Percentiles rank a stretch among this genome's conserved stretches.
These are phyloP conservation scores for Lasioglossum oenotherae DNA, from an alignment of 2,888 invertebrate genomes.

Conservation along the genomic window DNA sequence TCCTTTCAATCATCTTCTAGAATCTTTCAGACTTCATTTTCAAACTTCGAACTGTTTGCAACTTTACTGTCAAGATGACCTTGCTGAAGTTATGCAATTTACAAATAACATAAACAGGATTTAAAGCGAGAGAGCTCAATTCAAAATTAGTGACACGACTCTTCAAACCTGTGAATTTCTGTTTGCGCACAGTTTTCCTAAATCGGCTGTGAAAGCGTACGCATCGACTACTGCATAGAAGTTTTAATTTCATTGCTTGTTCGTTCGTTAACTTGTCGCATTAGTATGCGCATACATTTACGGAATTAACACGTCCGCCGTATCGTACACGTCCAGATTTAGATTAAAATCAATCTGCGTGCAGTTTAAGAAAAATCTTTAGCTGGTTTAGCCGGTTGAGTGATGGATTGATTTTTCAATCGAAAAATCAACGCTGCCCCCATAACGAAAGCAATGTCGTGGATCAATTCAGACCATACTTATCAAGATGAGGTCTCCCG, in stretches of 20 bases:
- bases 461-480: conserved; percentile 11
- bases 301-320: background rate
- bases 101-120: background rate
- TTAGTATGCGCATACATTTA: conserved; percentile 3
- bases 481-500: conserved; percentile 29
- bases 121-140: background rate
- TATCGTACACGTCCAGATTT: background rate
- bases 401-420: background rate
- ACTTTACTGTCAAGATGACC: background rate
- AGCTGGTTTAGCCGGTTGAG: background rate
- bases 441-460: conserved; percentile 13
- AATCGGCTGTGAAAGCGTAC: background rate
- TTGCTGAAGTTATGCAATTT: background rate
- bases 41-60: background rate
- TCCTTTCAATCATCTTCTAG: background rate
- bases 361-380: background rate
- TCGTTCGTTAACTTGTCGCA: background rate
- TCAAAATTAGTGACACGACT: background rate
- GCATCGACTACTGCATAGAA: background rate
- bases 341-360: background rate
- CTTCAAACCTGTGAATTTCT: background rate
- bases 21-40: background rate
- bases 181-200: background rate
- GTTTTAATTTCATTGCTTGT: background rate
- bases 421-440: conserved; percentile 8